phyloP scores from a whole-genome alignment of 2,113 vertebrate genomes.

The Enhydra lutris region DNA sequence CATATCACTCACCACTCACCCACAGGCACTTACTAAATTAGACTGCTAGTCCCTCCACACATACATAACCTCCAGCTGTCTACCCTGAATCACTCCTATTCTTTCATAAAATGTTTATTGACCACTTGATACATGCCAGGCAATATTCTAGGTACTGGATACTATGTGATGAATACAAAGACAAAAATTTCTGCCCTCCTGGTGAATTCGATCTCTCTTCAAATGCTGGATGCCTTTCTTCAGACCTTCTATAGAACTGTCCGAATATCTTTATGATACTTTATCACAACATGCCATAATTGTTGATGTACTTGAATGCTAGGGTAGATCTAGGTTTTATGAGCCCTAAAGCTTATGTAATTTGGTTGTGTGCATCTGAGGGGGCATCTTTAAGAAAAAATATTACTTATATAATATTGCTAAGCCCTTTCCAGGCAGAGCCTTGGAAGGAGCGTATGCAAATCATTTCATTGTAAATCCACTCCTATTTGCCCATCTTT shows the following conservation, averaged over 20 bases:
- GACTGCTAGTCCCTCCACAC: background rate
- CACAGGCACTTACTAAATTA: background rate
- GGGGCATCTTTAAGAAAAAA: background rate
- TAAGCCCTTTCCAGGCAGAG: background rate
- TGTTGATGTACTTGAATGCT: background rate
- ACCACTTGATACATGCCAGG: background rate
- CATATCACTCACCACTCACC: background rate
- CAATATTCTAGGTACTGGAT: background rate
- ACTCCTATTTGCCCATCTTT: background rate
- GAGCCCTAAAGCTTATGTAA: background rate
- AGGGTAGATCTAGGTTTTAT: background rate
- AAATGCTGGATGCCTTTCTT: background rate
- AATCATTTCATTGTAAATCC: background rate
- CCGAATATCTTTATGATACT: background rate
- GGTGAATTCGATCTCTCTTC: background rate
- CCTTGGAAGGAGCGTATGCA: background rate
- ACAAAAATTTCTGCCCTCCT: background rate
- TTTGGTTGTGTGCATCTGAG: background rate
- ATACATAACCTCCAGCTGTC: background rate
- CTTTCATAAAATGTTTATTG: background rate
- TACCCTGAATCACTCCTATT: background rate
- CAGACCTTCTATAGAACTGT: background rate
- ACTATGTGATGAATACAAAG: background rate
- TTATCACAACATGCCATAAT: background rate
- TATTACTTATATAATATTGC: background rate